phyloP scores from a whole-genome alignment of 64 coral and sea anemone species.

The Anthopleura sola region DNA sequence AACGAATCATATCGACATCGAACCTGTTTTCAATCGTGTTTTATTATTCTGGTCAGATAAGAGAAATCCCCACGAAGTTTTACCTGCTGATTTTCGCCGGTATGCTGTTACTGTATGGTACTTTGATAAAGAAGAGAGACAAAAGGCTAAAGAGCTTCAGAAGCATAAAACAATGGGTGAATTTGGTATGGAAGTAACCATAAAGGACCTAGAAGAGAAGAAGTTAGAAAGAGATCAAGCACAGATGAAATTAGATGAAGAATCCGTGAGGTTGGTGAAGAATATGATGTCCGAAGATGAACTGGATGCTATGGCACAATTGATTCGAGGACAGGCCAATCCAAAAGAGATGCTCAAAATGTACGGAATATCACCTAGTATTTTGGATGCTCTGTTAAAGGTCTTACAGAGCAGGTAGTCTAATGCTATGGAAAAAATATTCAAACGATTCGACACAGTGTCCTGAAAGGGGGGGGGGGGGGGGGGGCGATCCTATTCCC shows the following conservation, averaged over 20 bases:
- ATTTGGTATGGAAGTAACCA: constrained; percentile 26
- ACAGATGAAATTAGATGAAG: constrained; percentile 41
- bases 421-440: too few species aligned
- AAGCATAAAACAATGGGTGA: constrained; percentile 18
- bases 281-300: constrained; percentile 49
- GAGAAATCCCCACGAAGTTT: constrained; percentile 86
- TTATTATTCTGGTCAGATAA: constrained; percentile 94
- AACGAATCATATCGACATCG: constrained; percentile 52
- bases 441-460: too few species aligned
- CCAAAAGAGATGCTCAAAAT: constrained; percentile 22
- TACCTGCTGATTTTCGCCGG: constrained; percentile 54
- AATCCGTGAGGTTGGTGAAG: constrained; percentile 52
- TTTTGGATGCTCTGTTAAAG: constrained; percentile 40
- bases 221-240: constrained; percentile 54
- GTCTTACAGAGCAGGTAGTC: constrained; percentile 36
- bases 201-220: constrained; percentile 68
- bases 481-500: too few species aligned
- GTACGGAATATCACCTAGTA: constrained; percentile 31
- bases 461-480: too few species aligned
- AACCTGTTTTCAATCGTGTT: constrained; percentile 84
- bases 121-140: constrained; percentile 77
- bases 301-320: constrained; percentile 28
- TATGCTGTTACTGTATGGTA: constrained; percentile 97
- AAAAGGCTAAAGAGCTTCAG: constrained; percentile 57
- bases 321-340: constrained; percentile 39